Evolutionary conservation across 2,888 invertebrate genomes (phyloP).

Genomic region (Temnothorax rugatulus): DNA sequence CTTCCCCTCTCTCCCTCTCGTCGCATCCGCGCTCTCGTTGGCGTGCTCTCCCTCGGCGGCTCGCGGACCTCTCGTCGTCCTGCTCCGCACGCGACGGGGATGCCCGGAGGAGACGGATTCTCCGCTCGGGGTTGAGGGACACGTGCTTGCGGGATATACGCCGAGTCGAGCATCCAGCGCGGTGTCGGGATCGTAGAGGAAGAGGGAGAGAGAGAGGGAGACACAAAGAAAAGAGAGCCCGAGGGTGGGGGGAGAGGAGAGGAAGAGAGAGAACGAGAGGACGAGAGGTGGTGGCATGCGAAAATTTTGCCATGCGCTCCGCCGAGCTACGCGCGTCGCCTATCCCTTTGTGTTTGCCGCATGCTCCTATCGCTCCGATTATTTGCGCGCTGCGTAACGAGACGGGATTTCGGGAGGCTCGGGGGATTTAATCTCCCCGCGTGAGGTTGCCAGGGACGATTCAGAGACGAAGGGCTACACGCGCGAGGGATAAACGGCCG

Average conservation of each 20-base stretch:
- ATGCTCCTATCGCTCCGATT: slow-evolving; percentile 25
- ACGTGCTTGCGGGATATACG: slow-evolving; percentile 35
- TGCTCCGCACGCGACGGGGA: background rate
- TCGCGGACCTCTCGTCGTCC: slow-evolving; percentile 2
- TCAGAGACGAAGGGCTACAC: background rate
- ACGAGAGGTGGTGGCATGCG: slow-evolving; percentile 24
- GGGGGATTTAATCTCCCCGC: too few relatives aligned
- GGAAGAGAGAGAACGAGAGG: background rate
- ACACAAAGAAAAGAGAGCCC: slow-evolving; percentile 9
- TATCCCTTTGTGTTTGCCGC: slow-evolving; percentile 48
- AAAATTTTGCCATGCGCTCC: slow-evolving; percentile 50
- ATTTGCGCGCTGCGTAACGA: slow-evolving; percentile 20
- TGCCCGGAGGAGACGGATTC: background rate
- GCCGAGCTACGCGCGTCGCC: slow-evolving; percentile 45
- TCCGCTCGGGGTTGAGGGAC: background rate
- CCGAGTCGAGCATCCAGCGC: background rate
- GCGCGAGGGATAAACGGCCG: background rate
- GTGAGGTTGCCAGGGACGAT: background rate
- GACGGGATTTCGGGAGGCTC: background rate
- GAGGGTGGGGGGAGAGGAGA: background rate
- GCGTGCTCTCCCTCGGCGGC: slow-evolving; percentile 1
- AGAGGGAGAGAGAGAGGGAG: background rate
- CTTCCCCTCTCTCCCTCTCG: background rate
- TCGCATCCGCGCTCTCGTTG: slow-evolving; percentile 27
- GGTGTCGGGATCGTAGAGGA: background rate